Base-by-base conservation (phyloP, 2,888 invertebrate genomes). In the Glaucopsyche alexis region DNA sequence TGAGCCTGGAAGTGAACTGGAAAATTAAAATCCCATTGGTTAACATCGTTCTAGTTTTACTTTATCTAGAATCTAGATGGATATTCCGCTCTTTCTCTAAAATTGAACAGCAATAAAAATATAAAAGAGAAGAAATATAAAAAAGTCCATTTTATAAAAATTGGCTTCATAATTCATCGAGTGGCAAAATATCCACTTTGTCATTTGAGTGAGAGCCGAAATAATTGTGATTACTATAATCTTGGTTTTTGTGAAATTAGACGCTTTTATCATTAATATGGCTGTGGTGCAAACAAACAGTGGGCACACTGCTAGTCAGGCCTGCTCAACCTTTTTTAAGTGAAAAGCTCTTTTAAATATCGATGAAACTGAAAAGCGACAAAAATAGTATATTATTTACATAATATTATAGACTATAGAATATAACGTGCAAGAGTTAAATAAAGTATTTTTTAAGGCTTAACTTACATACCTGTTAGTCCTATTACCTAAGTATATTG, bases 121-220 rank as follows among this genome's bases (percentile, higher is more conserved):
- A 47, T 5, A 60, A 29, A 60, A 60, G 11, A 29, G 2, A 29
- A 71, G 75, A 73, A 55, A 71, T 73, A 65, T 73, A 72, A 66
- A 60, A 29, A 71, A 38, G 73, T 29, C n/a, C n/a, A 72, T 74
- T 65, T 72, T 55, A 67, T 67, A 40, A 66, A 67, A 42, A 67
- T 67, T 42, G 19, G 16, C 67, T 47, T 67, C n/a, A n/a, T n/a
- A n/a, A n/a, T n/a, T n/a, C 66, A 11, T 19, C 67, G 9, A 67
- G n/a, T 67, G 45, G 42, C 45, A 16, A 67, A 45, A 42, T 42
- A 16, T 42, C 11, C 40, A 49, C 19, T 71, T 50, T 71, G 50
- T 38, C 29, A 60, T 60, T 60, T 11, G 60, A 60, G 60, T 29
- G 60, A 29, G 60, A 38, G 13, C 60, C 60, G 55, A 19, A 16